These are phyloP conservation scores for Drosophila stalkeri DNA, from an alignment of 2,888 invertebrate genomes.

Conservation along the genomic window DNA sequence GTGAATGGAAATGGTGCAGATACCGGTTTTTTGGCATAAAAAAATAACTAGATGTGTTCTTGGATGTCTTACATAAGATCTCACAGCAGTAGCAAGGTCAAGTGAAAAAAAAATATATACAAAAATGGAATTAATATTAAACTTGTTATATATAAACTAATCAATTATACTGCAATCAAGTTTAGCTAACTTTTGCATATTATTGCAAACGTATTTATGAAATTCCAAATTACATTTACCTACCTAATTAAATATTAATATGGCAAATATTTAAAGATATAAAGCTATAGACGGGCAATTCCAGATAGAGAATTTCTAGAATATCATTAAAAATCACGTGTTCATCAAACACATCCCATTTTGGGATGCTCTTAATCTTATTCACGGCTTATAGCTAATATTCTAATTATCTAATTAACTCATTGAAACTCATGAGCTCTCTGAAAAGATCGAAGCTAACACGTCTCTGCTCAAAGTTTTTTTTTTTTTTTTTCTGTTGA, in stretches of 20 bases:
- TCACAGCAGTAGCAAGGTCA: not conserved
- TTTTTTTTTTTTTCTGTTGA: not conserved
- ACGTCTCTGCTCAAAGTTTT: not conserved
- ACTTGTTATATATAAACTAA: not conserved
- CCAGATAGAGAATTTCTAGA: not conserved
- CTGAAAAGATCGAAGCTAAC: not conserved
- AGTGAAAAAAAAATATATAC: not conserved
- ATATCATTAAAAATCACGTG: not conserved
- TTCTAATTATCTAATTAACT: not conserved
- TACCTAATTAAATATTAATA: not conserved
- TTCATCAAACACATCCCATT: not conserved
- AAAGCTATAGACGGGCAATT: constrained; percentile 3
- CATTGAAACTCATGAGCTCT: not conserved
- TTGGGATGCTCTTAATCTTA: not conserved
- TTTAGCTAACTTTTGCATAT: not conserved
- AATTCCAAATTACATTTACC: not conserved
- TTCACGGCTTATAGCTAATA: constrained; percentile 1
- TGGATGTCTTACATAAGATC: constrained; percentile 19
- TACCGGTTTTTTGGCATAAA: not conserved
- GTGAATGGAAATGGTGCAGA: constrained; percentile 42
- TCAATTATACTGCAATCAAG: not conserved
- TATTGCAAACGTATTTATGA: not conserved
- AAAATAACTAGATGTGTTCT: not conserved
- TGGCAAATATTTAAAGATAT: not conserved
- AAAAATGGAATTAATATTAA: not conserved